Evolutionary conservation across 2,888 invertebrate genomes (phyloP), one percentile per base, ranked within the genome.

Genomic region (Thelaira solivaga): DNA sequence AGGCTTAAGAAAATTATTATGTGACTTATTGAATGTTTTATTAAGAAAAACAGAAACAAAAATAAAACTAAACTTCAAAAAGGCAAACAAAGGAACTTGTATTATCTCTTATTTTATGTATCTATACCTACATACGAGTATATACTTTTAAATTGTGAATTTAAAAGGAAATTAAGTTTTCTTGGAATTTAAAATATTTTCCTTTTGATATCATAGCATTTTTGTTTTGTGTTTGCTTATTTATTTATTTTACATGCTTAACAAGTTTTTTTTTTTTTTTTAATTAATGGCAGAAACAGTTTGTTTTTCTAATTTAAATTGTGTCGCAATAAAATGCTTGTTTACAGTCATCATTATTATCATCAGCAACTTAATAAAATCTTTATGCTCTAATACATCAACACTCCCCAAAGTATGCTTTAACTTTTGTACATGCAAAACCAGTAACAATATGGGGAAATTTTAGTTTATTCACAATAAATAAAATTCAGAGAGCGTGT

Each of bases 391-490:
- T n/a, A 18, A 11, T 49, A 18, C 29, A 68, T 8, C n/a, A 10
- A 20, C 7, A 3, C 68, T n/a, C 57, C 68, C 68, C 29, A 57
- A 57, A 57, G 57, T 57, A 68, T 57, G 57, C 57, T 68, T 36
- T 3, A n/a, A 26, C n/a, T 57, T 47, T 26, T 47, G 41, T 20
- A 4, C 8, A n/a, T 24, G 7, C 39, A 26, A 18, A 26, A 8
- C 11, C 7, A 18, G 7, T 1, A 64, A 39, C 11, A 64, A 64
- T 29, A 57, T 29, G 45, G 47, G 36, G 36, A 31, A 39, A 20
- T 11, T 68, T 36, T 31, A 0, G n/a, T 13, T 31, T 47, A 11
- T 41, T 53, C 26, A 7, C 10, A 13, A 11, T 47, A 29, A 64
- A 41, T 16, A 16, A 36, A n/a, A 18, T 8, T n/a, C n/a, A n/a